A percentile compares a stretch with the other conserved stretches of the same genome.
phyloP scores from a whole-genome alignment of 2,113 vertebrate species.

The Tylochromis polylepis region DNA sequence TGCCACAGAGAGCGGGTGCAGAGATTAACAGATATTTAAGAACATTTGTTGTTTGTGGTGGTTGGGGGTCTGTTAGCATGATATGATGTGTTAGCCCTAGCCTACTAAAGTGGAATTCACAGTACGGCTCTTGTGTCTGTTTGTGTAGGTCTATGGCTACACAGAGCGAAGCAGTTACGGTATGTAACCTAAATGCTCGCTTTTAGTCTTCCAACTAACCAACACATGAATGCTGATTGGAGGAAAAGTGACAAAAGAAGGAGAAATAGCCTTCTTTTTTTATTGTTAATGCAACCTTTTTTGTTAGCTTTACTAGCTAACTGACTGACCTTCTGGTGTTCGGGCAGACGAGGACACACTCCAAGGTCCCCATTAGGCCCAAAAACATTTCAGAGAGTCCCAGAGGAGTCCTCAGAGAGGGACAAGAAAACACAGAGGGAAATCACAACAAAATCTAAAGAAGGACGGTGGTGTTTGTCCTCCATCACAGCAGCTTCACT shows the following conservation, averaged over 20 bases:
- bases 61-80: background rate
- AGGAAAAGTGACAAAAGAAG: background rate
- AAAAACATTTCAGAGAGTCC: background rate
- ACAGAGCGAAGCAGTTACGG: background rate
- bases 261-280: background rate
- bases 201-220: background rate
- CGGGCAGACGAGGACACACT: background rate
- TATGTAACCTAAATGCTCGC: background rate
- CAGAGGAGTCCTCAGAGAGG: background rate
- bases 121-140: background rate
- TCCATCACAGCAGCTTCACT: background rate
- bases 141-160: background rate
- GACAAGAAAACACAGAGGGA: background rate
- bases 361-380: rapidly evolving
- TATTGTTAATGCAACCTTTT: background rate
- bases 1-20: background rate
- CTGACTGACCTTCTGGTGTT: background rate
- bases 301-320: background rate
- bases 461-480: background rate
- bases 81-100: background rate
- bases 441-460: background rate
- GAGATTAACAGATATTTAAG: background rate
- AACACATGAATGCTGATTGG: background rate
- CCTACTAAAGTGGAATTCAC: background rate
- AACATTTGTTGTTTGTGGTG: background rate